phyloP scores from a whole-genome alignment of 2,888 invertebrate genomes.

The Luperina nickerlii region DNA sequence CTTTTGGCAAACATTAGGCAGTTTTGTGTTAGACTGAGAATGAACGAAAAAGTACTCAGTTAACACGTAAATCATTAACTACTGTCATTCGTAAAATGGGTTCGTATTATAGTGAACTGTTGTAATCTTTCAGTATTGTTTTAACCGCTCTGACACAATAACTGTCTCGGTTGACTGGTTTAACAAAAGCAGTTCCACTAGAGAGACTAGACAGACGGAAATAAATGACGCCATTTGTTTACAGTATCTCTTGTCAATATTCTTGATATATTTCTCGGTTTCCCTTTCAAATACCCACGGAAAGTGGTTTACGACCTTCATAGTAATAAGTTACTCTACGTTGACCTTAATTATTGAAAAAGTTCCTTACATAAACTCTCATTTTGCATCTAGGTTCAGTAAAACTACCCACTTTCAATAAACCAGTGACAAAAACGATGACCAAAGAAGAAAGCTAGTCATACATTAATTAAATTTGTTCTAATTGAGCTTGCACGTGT shows the following conservation, averaged over 20 bases:
- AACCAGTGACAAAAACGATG: constrained; percentile 3
- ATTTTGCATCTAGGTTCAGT: neutral
- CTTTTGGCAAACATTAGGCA: constrained; percentile 35
- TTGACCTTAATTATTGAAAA: constrained; percentile 1
- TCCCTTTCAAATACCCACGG: neutral
- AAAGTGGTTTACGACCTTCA: neutral
- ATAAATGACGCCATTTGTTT: constrained; percentile 46
- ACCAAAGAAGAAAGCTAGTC: constrained; percentile 15
- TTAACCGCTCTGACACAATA: constrained; percentile 19
- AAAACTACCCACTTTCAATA: neutral
- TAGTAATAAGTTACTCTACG: neutral
- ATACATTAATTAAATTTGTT: constrained; percentile 16
- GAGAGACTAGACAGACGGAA: constrained; percentile 9
- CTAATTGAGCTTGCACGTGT: constrained; percentile 23
- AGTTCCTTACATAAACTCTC: neutral
- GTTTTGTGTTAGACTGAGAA: constrained; percentile 33
- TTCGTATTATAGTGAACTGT: constrained; percentile 29
- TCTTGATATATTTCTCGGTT: constrained; percentile 2
- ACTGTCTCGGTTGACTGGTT: constrained; percentile 18
- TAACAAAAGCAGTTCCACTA: constrained; percentile 21
- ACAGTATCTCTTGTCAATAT: constrained; percentile 18
- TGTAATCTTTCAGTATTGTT: constrained; percentile 21
- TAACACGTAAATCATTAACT: constrained; percentile 41
- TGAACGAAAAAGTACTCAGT: constrained; percentile 16
- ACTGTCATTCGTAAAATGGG: constrained; percentile 25